Conservation (phyloP, 2,888 invertebrate genomes). For the Stenoptilia bipunctidactyla region DNA sequence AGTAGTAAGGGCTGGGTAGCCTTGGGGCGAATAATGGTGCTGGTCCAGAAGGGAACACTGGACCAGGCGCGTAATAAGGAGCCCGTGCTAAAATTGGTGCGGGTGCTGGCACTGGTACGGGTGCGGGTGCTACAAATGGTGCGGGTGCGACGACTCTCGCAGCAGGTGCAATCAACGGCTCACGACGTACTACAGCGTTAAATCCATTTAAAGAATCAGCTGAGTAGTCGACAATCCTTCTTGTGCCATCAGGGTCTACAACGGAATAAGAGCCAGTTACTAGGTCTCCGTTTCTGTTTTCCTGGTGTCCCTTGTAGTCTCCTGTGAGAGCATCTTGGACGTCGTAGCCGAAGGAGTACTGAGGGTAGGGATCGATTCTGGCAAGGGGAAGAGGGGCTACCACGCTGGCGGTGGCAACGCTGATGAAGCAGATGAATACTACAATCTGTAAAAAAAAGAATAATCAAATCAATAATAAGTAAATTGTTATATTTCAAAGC, state of each 20-base stretch:
- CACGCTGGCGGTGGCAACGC: slow-evolving; percentile 44
- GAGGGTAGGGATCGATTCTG: slow-evolving; percentile 55
- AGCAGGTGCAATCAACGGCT: slow-evolving; percentile 43
- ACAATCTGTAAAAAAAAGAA: slow-evolving; percentile 48
- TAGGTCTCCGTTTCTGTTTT: slow-evolving; percentile 67
- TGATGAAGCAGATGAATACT: slow-evolving; percentile 56
- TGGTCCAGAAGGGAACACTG: slow-evolving; percentile 8
- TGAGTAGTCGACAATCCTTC: slow-evolving; percentile 67
- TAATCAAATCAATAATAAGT: neutral
- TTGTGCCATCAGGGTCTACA: slow-evolving; percentile 69
- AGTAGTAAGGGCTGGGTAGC: slow-evolving; percentile 45
- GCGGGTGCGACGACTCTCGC: slow-evolving; percentile 26
- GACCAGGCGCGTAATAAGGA: slow-evolving; percentile 25
- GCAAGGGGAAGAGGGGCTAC: slow-evolving; percentile 44
- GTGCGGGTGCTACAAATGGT: slow-evolving; percentile 27
- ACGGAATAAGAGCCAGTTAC: slow-evolving; percentile 70
- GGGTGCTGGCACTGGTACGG: slow-evolving; percentile 25
- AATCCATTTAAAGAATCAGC: slow-evolving; percentile 70
- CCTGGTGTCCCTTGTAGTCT: slow-evolving; percentile 71
- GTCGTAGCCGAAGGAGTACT: slow-evolving; percentile 71
- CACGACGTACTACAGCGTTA: slow-evolving; percentile 69
- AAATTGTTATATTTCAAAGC: too few relatives aligned
- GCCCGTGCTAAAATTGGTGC: slow-evolving; percentile 23
- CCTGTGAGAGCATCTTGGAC: slow-evolving; percentile 71
- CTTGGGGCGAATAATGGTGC: slow-evolving; percentile 36